A percentile compares a stretch with the other conserved stretches of the same genome.
These are phyloP conservation scores for Brachionus calyciflorus DNA, from an alignment of 1,140 invertebrate species.

Conservation along the genomic window DNA sequence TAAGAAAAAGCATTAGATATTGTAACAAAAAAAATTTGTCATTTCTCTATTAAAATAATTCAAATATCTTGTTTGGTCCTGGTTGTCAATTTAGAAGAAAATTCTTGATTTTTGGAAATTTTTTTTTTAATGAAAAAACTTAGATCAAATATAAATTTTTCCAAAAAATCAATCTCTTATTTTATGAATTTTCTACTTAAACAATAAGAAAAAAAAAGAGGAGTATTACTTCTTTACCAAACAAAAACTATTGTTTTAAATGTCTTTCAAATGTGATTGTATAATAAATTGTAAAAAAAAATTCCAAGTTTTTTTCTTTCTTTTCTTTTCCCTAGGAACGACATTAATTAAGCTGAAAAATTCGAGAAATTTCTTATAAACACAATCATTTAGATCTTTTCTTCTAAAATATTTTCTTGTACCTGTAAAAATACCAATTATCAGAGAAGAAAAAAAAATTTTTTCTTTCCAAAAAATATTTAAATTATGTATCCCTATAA, in stretches of 20 bases:
- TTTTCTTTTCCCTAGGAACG: not conserved
- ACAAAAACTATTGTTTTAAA: not conserved
- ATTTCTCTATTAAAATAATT: not conserved
- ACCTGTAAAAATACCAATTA: constrained; percentile 41
- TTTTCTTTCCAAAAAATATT: constrained; percentile 13
- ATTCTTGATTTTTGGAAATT: constrained; percentile 14
- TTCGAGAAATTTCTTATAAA: constrained; percentile 31
- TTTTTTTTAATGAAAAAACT: not conserved
- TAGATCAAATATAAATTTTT: too few relatives aligned
- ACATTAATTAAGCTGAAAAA: constrained; percentile 31
- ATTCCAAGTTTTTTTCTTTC: too few relatives aligned
- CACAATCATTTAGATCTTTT: constrained; percentile 26
- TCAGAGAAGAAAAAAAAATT: not conserved
- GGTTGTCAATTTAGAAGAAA: not conserved
- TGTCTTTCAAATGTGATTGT: constrained; percentile 15
- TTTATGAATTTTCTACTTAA: too few relatives aligned
- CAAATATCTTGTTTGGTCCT: constrained; percentile 7
- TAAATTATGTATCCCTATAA: constrained; percentile 22
- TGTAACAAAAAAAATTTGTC: constrained; percentile 1
- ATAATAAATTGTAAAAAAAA: too few relatives aligned
- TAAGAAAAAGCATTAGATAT: not conserved
- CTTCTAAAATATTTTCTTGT: not conserved
- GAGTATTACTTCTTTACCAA: too few relatives aligned
- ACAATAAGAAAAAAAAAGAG: too few relatives aligned
- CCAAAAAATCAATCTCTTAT: too few relatives aligned